Evolutionary conservation across 2,888 invertebrate species (phyloP).

Genomic region (Macropis europaea): DNA sequence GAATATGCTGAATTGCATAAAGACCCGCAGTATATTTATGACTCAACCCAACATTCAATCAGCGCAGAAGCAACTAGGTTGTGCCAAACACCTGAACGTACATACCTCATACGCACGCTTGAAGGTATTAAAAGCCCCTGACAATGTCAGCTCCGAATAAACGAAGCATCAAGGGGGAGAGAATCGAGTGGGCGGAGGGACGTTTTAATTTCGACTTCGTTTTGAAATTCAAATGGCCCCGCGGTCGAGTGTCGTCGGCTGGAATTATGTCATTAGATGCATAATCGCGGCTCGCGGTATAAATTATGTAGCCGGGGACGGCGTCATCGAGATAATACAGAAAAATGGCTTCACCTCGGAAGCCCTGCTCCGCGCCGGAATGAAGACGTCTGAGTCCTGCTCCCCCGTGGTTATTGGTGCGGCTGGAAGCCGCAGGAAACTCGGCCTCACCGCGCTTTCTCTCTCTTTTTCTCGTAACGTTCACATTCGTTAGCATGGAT

Average conservation of each 20-base stretch:
- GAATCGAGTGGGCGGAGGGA: not conserved
- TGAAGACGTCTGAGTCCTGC: constrained; percentile 69
- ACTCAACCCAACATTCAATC: no score
- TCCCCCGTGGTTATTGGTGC: constrained; percentile 56
- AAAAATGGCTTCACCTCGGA: constrained; percentile 73
- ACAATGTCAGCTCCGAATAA: not conserved
- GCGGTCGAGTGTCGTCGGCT: constrained; percentile 10
- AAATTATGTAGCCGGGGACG: constrained; percentile 70
- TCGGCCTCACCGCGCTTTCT: not conserved
- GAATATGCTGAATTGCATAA: no score
- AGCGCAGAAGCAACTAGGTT: no score
- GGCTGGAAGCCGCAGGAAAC: constrained; percentile 37
- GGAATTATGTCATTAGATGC: constrained; percentile 72
- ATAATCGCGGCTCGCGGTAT: constrained; percentile 62
- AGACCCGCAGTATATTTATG: no score
- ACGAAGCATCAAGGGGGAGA: not conserved
- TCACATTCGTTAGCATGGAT: constrained; percentile 73
- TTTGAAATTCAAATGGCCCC: constrained; percentile 23
- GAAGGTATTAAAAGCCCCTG: no score
- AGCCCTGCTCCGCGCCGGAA: constrained; percentile 59
- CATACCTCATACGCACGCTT: no score
- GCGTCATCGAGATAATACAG: constrained; percentile 74
- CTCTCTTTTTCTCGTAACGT: constrained; percentile 17
- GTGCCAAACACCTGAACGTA: no score
- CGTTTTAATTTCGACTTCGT: constrained; percentile 9